Evolutionary conservation across 1,140 invertebrate genomes (phyloP).

Genomic region (Telenomus remus): DNA sequence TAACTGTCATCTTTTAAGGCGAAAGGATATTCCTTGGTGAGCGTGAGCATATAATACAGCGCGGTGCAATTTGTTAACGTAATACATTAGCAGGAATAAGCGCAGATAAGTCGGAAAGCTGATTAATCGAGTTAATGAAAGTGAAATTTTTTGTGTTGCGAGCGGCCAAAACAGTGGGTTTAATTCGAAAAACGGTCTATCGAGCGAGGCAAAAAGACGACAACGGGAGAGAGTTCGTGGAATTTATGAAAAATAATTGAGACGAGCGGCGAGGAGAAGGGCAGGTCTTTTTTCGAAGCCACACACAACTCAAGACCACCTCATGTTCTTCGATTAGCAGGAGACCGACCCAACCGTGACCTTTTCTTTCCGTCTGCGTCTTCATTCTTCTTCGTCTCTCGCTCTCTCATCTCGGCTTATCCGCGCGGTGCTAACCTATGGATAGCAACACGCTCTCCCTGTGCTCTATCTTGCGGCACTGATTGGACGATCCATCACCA

Average conservation of each 20-base stretch:
- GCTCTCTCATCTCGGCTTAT: constrained; percentile 53
- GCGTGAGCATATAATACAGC: constrained; percentile 22
- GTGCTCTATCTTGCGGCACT: constrained; percentile 76
- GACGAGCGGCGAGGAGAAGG: constrained; percentile 18
- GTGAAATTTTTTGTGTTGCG: constrained; percentile 22
- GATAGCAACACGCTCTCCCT: constrained; percentile 63
- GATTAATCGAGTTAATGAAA: constrained; percentile 39
- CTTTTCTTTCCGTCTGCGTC: constrained; percentile 61
- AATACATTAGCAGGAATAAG: constrained; percentile 37
- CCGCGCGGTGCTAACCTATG: constrained; percentile 62
- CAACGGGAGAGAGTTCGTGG: constrained; percentile 40
- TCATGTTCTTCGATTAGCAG: constrained; percentile 75
- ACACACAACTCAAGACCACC: constrained; percentile 60
- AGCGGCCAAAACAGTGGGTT: constrained; percentile 25
- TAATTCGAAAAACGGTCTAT: constrained; percentile 50
- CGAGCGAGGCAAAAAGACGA: constrained; percentile 45
- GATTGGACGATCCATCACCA: constrained; percentile 77
- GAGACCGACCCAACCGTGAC: constrained; percentile 75
- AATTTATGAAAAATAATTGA: constrained; percentile 62
- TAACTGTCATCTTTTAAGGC: constrained; percentile 46
- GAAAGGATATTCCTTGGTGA: constrained; percentile 22
- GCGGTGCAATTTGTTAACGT: constrained; percentile 28
- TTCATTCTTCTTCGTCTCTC: constrained; percentile 31
- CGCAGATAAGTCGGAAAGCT: not conserved
- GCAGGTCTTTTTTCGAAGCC: constrained; percentile 57